These are phyloP conservation scores for Drosophila fuyamai DNA, from an alignment of 1,140 invertebrate species.

Conservation along the genomic window DNA sequence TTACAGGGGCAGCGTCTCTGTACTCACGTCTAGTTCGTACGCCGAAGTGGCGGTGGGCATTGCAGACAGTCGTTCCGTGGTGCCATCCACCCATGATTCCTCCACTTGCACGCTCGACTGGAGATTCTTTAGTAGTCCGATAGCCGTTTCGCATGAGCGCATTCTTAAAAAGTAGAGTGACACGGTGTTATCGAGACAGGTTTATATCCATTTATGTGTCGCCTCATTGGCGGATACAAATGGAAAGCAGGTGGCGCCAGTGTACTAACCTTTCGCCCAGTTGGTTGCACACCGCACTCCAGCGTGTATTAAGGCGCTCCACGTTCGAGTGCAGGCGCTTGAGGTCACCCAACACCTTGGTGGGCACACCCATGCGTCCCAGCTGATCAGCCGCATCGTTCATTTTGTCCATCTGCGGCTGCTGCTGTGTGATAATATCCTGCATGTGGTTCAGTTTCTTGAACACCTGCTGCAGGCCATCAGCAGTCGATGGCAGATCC, in stretches of 20 bases:
- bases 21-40: slow-evolving; percentile 84
- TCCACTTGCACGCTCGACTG: slow-evolving; percentile 94
- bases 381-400: slow-evolving; percentile 95
- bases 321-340: slow-evolving; percentile 97
- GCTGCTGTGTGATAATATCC: slow-evolving; percentile 92
- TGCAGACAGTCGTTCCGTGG: slow-evolving; percentile 84
- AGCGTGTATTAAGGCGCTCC: slow-evolving; percentile 93
- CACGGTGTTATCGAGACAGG: slow-evolving; percentile 48
- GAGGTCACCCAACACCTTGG: slow-evolving; percentile 91
- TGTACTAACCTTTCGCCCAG: slow-evolving; percentile 92
- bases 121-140: slow-evolving; percentile 94
- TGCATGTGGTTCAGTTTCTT: slow-evolving; percentile 87
- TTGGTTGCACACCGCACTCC: slow-evolving; percentile 96
- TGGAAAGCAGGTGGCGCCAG: slow-evolving; percentile 38
- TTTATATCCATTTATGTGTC: slow-evolving; percentile 29
- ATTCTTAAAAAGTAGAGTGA: slow-evolving; percentile 86
- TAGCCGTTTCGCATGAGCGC: slow-evolving; percentile 93
- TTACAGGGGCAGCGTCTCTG: slow-evolving; percentile 18
- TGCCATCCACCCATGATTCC: slow-evolving; percentile 94
- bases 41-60: slow-evolving; percentile 84
- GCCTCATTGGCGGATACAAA: no score
- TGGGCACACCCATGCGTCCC: slow-evolving; percentile 90
- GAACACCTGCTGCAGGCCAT: slow-evolving; percentile 88
- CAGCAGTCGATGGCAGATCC: slow-evolving; percentile 93
- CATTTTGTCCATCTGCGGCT: slow-evolving; percentile 94